Conservation (phyloP, 2,113 vertebrate species). For the Crotalus horridus region DNA sequence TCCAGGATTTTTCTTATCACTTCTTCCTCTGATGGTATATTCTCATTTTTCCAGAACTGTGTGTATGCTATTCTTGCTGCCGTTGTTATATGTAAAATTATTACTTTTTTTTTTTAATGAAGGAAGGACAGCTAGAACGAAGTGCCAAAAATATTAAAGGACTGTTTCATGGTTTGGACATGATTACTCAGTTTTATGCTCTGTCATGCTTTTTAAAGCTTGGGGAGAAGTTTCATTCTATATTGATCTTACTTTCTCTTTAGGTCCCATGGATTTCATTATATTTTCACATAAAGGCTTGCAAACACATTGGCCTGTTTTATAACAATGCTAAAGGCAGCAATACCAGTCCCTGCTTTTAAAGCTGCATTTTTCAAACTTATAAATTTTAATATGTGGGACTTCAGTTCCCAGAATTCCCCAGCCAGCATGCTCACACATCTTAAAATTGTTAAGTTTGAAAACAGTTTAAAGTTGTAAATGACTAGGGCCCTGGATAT, state of each 20-base stretch:
- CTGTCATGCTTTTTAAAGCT: constrained; percentile 25
- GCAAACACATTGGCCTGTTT: neutral
- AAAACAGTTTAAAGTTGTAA: neutral
- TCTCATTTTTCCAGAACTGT: no score
- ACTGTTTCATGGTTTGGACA: constrained; percentile 35
- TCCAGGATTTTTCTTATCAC: no score
- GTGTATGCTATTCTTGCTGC: no score
- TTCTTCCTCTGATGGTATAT: no score
- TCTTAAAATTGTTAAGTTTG: neutral
- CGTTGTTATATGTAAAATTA: no score
- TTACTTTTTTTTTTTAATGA: neutral
- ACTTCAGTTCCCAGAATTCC: neutral
- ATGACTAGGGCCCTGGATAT: neutral
- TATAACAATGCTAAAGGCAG: neutral
- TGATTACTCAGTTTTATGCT: constrained; percentile 47
- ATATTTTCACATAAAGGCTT: neutral
- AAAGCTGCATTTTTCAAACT: neutral
- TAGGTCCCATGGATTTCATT: neutral
- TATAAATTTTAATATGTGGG: neutral
- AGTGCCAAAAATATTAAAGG: neutral
- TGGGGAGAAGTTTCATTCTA: neutral
- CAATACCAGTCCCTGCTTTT: neutral
- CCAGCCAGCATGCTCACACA: neutral
- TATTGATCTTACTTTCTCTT: neutral
- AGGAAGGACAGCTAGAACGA: neutral